Base-by-base conservation (phyloP, 2,888 invertebrate species). In the Acrocyrtus sp. region DNA sequence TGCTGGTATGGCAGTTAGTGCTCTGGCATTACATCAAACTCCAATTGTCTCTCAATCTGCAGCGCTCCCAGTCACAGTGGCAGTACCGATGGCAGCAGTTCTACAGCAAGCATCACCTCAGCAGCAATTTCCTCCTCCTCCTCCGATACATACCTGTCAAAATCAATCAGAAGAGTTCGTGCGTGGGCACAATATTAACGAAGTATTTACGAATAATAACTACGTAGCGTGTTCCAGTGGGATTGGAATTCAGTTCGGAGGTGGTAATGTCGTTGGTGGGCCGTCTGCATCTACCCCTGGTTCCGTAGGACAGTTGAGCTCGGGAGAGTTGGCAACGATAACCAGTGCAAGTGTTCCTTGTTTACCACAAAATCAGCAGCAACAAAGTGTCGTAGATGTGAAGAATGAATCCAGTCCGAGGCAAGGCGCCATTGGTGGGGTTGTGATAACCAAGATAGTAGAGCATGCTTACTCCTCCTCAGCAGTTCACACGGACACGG, bases 71-170 rank as follows among this genome's bases (percentile, higher is more conserved):
- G 17, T n/a, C n/a, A 45, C 8, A 5, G 17, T 19, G n/a, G 5
- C 72, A 81, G 19, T n/a, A n/a, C n/a, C n/a, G n/a, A n/a, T n/a
- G 82, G 41, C 81, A 82, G n/a, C 82, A 83, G 65, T n/a, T n/a
- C n/a, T n/a, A n/a, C n/a, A n/a, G n/a, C 83, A 82, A 57, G 60
- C 61, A 21, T 76, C 88, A 1, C 82, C 88, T 61, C 87, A 86
- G 69, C 85, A 85, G 47, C 86, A 88, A 17, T 88, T 88, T 78
- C 67, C 39, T 19, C 8, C 45, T 15, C 10, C 58, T 47, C 41
- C 51, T 39, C 3, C 45, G 2, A 15, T 17, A 34, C 45, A 1
- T 58, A 22, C 24, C n/a, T n/a, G n/a, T n/a, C n/a, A n/a, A n/a
- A n/a, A n/a, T n/a, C 24, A 56, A 48, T 22, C 53, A 1, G 34